Base-by-base conservation (phyloP, 2,888 invertebrate genomes). In the Pardosa pseudoannulata region DNA sequence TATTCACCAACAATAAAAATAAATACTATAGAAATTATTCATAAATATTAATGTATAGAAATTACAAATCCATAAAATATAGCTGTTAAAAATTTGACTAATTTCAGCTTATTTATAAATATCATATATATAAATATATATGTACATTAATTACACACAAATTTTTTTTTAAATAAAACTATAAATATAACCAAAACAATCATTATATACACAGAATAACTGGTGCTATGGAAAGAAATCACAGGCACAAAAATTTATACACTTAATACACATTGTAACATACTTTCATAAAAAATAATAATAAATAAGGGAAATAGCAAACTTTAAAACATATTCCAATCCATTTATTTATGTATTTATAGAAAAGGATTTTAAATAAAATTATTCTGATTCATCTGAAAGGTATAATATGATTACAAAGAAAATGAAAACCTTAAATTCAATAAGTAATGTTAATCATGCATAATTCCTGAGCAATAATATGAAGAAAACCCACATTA, bases 91-190 rank as follows among this genome's bases (percentile, higher is more conserved):
- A 56, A 56, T 56, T 23, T 19, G 19, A 56, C 23, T 23, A 23
- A 56, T 23, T 23, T 56, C 56, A 23, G 3, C 3, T 56, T 56
- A 56, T 23, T 56, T 56, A 56, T 56, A 56, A 56, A 56, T 56
- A 56, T 56, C 56, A 56, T 56, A 23, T 56, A 56, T 56, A 56
- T 23, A 56, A 23, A 56, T 56, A 56, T 56, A 56, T 56, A 56
- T 23, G 2, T 56, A 56, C 56, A 56, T n/a, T 56, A 56, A 56
- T 23, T 56, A 23, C 41, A 46, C 56, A 56, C 3, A 56, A 56
- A 19, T 6, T 23, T 1, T 3, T 13, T 56, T 56, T 23, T 23
- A 56, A 56, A 56, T 56, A 23, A 56, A 56, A 56, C 56, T 56
- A 56, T 46, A 46, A 16, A 46, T 46, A 46, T 56, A 56, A 56